Evolutionary conservation across 2,113 vertebrate genomes (phyloP), one percentile per base, ranked within the genome.

Genomic region (Aphelocoma coerulescens): DNA sequence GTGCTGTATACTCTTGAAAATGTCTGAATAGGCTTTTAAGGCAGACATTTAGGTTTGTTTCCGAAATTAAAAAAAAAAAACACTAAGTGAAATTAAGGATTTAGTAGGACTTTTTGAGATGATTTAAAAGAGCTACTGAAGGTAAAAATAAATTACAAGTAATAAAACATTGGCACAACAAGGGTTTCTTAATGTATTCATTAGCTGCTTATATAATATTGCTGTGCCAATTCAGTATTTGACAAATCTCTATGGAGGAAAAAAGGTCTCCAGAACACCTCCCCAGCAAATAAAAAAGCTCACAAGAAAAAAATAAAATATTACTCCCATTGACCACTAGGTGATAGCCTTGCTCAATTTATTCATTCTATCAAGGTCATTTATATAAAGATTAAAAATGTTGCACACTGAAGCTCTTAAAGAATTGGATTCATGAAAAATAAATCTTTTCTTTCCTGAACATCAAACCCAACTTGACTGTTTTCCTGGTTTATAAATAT

Each of bases 341-440:
- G 96, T 97, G 97, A 95, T 97, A 96, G 66, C 93, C 95, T 97
- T 96, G 96, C 27, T 97, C 96, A 97, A 97, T 87, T 96, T 97
- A 95, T 95, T 96, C 24, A 23, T 85, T 97, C 96, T 83, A 92
- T 83, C 92, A 95, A 94, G 92, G 95, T 97, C 95, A 97, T 77
- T 97, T 97, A 93, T 97, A 97, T 97, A 96, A 97, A 95, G 96
- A 97, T 97, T 92, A 95, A 95, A 97, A 97, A 95, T 97, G 23
- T 87, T 74, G 43, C 27, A 21, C 32, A 23, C 21, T 41, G 77
- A 87, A 80, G 32, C 51, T 83, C 85, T 85, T 92, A 62, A 97
- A 93, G 93, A 91, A 85, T 87, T 78, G 30, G 35, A 77, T 85
- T 93, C 5, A 49, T 79, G 43, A 91, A 88, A 91, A 96, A 84